Evolutionary conservation across 2,797 vertebrate genomes (phyloP), one percentile per base, ranked within the genome.

Genomic region (Cryptoprocta ferox): DNA sequence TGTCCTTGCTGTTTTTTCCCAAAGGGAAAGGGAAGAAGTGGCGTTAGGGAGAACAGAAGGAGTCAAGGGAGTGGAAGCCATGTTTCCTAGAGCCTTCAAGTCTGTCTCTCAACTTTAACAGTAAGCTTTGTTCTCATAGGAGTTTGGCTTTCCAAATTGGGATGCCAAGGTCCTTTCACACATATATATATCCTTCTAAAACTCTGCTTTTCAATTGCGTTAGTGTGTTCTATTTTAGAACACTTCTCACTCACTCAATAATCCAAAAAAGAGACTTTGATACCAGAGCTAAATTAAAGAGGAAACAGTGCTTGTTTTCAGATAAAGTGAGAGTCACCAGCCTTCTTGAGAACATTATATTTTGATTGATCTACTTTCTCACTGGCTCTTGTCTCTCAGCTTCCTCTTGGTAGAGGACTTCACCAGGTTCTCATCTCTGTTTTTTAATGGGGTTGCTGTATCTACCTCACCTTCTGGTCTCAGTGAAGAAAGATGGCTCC

Each of bases 211-310:
- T 82, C 90, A 91, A n/a, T 37, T 79, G 65, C 53, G 66, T 83
- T 86, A 56, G n/a, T 56, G 59, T 63, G 76, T 65, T 78, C 82
- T 95, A 91, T 94, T 97, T 97, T 82, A 83, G 76, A 13, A 13
- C 8, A 71, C 30, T 56, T 73, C 84, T 92, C 76, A 61, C 39
- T 89, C 48, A 63, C 84, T 73, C 68, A 71, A 6, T n/a, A 56
- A 76, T 78, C 65, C 93, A 39, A 87, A 85, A 68, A 66, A 70
- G 56, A 81, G 35, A 45, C 56, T 91, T 86, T 76, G 92, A 93
- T 53, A 50, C 19, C 12, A 35, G 45, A 94, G 59, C 39, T 95
- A 94, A 94, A 80, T 89, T 42, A 35, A 45, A 93, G 45, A 93
- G 73, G 89, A 65, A 78, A 61, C 18, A 24, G 26, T 35, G 8